These are phyloP conservation scores for Chelmon rostratus DNA, from an alignment of 2,797 vertebrate species.

Conservation along the genomic window DNA sequence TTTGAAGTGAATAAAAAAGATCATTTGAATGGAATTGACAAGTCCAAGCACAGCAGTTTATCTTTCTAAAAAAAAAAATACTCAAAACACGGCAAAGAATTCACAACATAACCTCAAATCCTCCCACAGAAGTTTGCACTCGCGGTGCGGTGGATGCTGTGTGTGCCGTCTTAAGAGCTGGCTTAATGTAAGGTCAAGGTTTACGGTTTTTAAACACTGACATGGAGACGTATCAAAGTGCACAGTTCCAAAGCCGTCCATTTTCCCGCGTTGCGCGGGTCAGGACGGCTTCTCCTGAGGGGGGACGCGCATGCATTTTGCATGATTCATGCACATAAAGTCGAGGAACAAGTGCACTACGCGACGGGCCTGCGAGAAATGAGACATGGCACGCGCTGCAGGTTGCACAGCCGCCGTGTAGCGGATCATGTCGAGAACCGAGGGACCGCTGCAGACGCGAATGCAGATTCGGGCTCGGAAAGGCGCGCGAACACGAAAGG, in stretches of 20 bases:
- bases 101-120: slow-evolving; percentile 7
- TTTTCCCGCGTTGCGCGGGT: slow-evolving; percentile 24
- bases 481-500: slow-evolving; percentile 3
- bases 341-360: slow-evolving; percentile 17
- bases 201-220: slow-evolving; percentile 15
- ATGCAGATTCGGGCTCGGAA: slow-evolving; percentile 7
- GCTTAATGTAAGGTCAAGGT: slow-evolving; percentile 29
- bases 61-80: slow-evolving; percentile 21
- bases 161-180: neutral
- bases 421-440: slow-evolving; percentile 12
- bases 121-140: neutral
- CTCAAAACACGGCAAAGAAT: slow-evolving; percentile 8
- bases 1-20: slow-evolving; percentile 49
- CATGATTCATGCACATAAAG: slow-evolving; percentile 58
- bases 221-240: slow-evolving; percentile 18
- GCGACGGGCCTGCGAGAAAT: slow-evolving; percentile 11
- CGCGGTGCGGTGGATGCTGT: neutral
- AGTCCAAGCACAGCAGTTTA: slow-evolving; percentile 58
- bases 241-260: slow-evolving; percentile 30
- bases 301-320: slow-evolving; percentile 45
- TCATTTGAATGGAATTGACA: slow-evolving; percentile 51
- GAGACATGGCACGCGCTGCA: slow-evolving; percentile 26
- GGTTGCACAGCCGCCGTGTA: neutral
- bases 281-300: no score
- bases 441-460: neutral